Percentiles rank a stretch among this genome's conserved stretches.
These are phyloP conservation scores for Anastatus disparis DNA, from an alignment of 1,140 invertebrate genomes.

Conservation along the genomic window DNA sequence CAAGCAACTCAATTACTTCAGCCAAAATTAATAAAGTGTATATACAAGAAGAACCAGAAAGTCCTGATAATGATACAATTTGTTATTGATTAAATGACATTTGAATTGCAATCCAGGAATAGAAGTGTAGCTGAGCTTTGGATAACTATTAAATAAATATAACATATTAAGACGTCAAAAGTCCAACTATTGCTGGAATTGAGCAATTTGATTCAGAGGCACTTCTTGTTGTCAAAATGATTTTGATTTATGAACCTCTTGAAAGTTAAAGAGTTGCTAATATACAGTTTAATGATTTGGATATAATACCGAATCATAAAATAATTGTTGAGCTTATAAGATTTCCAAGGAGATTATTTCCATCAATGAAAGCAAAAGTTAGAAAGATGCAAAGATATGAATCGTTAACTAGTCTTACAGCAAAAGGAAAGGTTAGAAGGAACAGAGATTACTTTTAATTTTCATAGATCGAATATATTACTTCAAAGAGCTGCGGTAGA, in stretches of 20 bases:
- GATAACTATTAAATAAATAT: slow-evolving; percentile 56
- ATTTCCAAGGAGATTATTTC: slow-evolving; percentile 82
- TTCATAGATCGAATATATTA: slow-evolving; percentile 89
- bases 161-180: slow-evolving; percentile 54
- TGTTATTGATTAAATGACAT: slow-evolving; percentile 85
- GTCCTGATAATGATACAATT: slow-evolving; percentile 83
- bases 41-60: slow-evolving; percentile 64
- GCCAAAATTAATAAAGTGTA: slow-evolving; percentile 25
- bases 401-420: slow-evolving; percentile 54
- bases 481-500: slow-evolving; percentile 82
- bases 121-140: slow-evolving; percentile 90
- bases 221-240: slow-evolving; percentile 85
- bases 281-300: slow-evolving; percentile 93
- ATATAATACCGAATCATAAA: slow-evolving; percentile 96
- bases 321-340: slow-evolving; percentile 92
- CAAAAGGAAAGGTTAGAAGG: slow-evolving; percentile 56
- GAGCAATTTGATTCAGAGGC: slow-evolving; percentile 79
- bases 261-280: slow-evolving; percentile 82
- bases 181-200: slow-evolving; percentile 51
- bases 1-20: slow-evolving; percentile 38
- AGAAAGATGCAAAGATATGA: slow-evolving; percentile 51
- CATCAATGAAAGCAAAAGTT: slow-evolving; percentile 60
- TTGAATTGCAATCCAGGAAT: slow-evolving; percentile 86
- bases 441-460: slow-evolving; percentile 90
- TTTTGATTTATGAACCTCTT: slow-evolving; percentile 72